phyloP scores from a whole-genome alignment of 2,888 invertebrate genomes.

The Marronus borbonicus region DNA sequence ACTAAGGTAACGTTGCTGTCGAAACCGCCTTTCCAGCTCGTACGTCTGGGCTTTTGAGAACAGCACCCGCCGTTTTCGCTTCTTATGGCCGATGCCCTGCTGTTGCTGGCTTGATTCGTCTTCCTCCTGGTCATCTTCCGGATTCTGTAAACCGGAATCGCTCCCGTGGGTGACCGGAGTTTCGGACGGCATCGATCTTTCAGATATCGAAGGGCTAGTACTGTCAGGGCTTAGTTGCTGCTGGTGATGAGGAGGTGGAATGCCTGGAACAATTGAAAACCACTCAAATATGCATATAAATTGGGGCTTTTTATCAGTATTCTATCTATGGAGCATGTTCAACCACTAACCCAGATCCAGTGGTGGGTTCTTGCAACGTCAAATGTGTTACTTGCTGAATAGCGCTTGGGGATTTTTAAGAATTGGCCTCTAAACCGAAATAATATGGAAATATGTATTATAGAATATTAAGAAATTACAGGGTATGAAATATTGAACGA shows the following conservation, averaged over 20 bases:
- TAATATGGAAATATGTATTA: too few species aligned
- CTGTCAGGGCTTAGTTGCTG: constrained; percentile 89
- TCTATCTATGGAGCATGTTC: too few species aligned
- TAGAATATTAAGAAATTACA: too few species aligned
- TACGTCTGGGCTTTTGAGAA: constrained; percentile 99
- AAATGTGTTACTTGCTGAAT: too few species aligned
- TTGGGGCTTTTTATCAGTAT: too few species aligned
- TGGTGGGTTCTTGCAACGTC: too few species aligned
- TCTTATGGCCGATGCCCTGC: constrained; percentile 79
- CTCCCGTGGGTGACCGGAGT: constrained; percentile 57
- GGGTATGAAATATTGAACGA: too few species aligned
- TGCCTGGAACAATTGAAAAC: constrained; percentile 47
- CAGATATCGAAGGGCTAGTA: constrained; percentile 88
- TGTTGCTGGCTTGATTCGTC: constrained; percentile 70
- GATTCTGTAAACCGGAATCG: constrained; percentile 57
- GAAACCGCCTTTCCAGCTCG: constrained; percentile 94
- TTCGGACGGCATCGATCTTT: constrained; percentile 74
- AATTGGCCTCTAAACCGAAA: too few species aligned
- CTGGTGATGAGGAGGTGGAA: constrained; percentile 56
- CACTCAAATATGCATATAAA: too few species aligned
- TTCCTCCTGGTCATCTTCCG: constrained; percentile 75
- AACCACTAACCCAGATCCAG: too few species aligned
- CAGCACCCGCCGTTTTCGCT: constrained; percentile 94
- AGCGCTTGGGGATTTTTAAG: too few species aligned
- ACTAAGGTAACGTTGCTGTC: constrained; percentile 96